Evolutionary conservation across 1,140 invertebrate species (phyloP), one percentile per base, ranked within the genome.

Genomic region (Eriosoma lanigerum): DNA sequence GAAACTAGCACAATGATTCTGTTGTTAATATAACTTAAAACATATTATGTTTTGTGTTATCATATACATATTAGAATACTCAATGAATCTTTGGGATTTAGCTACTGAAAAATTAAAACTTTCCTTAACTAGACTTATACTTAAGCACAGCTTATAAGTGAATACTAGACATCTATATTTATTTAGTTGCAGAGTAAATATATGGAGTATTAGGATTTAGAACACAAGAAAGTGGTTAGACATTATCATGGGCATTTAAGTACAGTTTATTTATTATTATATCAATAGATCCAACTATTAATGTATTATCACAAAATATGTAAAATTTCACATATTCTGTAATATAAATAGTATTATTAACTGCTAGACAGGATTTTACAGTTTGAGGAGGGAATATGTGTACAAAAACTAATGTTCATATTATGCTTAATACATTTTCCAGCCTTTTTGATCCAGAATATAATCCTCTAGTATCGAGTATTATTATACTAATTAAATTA

Each of bases 151-250:
- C 12, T 87, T 99, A 9, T 94, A 94, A 75, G 94, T 99, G 38
- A 98, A 96, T 82, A 84, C 92, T 1, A 88, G 96, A 82, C 98
- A 99, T 88, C 98, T 98, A 13, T 99, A 99, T 87, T 87, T 99
- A 26, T 99, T 99, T 87, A 98, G 96, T 83, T 98, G 96, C 87
- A 98, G 97, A 29, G 98, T 99, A 89, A 98, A 99, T 87, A 92
- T 98, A 84, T 99, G 0, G 99, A 99, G 88, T 99, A 98, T 86
- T 99, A 98, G 98, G 98, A 99, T 88, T 89, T 99, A 15, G 98
- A 99, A 87, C 97, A 99, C 82, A 99, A 99, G 86, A 99, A 99
- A 89, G 96, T 93, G 8, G 98, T 99, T 82, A 89, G 98, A 13
- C 97, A 99, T 86, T 99, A 99, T 87, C 98, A 99, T 88, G 98